Evolutionary conservation across 2,888 invertebrate species (phyloP), one percentile per base, ranked within the genome.

Genomic region (Epinotia nisella): DNA sequence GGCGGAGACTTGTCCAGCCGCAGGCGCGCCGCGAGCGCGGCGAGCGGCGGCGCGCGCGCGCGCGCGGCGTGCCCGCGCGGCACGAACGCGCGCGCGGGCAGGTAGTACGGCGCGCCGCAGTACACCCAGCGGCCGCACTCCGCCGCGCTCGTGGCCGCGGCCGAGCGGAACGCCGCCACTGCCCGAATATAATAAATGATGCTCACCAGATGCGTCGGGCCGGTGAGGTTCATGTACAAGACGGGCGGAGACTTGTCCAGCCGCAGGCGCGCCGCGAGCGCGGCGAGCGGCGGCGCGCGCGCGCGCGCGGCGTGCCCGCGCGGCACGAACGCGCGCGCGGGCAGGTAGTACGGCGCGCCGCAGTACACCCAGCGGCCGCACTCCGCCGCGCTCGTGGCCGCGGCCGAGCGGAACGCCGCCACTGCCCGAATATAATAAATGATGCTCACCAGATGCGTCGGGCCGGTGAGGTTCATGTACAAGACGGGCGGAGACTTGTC

Each of bases 31-130:
- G 87, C 5, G 95, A 92, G 90, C 88, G 53, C 86, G 87, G 95
- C 87, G 59, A 85, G 83, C 45, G 95, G 95, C 64, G 91, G 87
- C 13, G 94, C 92, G 21, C 94, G 95, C 72, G 83, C 80, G 58
- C 94, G 94, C 76, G 95, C 87, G 94, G 95, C 95, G 87, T 94
- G 94, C 24, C 95, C 95, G 86, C 91, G 94, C 94, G 94, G 94
- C 79, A 97, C 91, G 81, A 96, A 95, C 66, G 94, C 92, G 74
- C 95, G 92, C 78, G 96, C 96, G 51, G 97, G 97, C 87, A 97
- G 95, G 83, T 95, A 95, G 91, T 96, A 97, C 15, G 97, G 97
- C 88, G 96, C 92, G 72, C 97, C 97, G 90, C 97, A 97, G 90
- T 96, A 97, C 78, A 96, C 88, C 86, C 95, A 94, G 71, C 92